These are phyloP conservation scores for Nematostella vectensis DNA, from an alignment of 92 coral and sea anemone species.

Conservation along the genomic window DNA sequence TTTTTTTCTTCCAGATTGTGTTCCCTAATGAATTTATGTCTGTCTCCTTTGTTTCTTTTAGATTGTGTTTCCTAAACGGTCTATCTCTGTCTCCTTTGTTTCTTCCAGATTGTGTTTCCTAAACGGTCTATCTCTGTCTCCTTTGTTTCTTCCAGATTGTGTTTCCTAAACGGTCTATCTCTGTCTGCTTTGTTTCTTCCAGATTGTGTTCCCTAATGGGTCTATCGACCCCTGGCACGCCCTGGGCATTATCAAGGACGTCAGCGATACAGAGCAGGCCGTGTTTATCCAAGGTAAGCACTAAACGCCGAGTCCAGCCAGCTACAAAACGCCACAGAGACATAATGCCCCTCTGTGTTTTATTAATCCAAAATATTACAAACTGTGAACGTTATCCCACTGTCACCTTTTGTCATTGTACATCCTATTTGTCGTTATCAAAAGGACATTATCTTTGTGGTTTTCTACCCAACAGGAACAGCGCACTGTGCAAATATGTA, in stretches of 20 bases:
- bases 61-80: no score
- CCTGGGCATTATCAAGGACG: conserved; percentile 63
- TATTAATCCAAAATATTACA: background rate
- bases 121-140: no score
- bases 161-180: no score
- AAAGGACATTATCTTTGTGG: background rate
- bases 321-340: background rate
- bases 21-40: no score
- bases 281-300: conserved; percentile 75
- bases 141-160: no score
- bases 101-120: no score
- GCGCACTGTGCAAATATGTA: conserved; percentile 99
- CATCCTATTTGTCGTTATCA: no score
- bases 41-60: no score
- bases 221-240: conserved; percentile 99
- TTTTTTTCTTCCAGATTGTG: no score
- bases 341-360: background rate
- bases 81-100: no score
- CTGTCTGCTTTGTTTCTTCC: no score
- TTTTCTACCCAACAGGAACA: conserved; percentile 52
- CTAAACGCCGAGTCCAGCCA: background rate
- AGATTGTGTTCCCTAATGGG: conserved; percentile 98
- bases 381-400: background rate
- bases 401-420: no score
- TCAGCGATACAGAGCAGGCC: conserved; percentile 75